Conservation (phyloP, 2,797 vertebrate genomes). For the Chelon labrosus region DNA sequence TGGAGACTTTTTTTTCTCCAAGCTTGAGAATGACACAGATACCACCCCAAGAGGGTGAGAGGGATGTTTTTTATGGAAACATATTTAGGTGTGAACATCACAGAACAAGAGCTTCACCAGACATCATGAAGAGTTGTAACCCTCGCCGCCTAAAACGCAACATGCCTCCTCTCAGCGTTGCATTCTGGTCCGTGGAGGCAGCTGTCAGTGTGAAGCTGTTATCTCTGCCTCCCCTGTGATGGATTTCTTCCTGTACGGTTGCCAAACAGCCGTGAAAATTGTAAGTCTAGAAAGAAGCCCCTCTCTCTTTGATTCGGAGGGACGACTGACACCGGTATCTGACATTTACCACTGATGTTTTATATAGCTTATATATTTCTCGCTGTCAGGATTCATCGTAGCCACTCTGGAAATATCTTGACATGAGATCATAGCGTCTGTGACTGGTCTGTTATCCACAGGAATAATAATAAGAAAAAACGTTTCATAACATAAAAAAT, state of each 20-base stretch:
- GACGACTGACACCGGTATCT: slow-evolving; percentile 48
- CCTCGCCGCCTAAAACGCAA: slow-evolving; percentile 22
- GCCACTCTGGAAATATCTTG: slow-evolving; percentile 55
- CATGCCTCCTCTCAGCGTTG: slow-evolving; percentile 43
- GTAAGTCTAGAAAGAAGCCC: slow-evolving; percentile 36
- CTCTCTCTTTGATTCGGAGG: slow-evolving; percentile 45
- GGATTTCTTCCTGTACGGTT: slow-evolving; percentile 40
- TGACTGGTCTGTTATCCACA: slow-evolving; percentile 43
- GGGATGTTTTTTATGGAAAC: neutral
- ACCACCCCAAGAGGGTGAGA: too few species aligned
- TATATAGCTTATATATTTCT: slow-evolving; percentile 56
- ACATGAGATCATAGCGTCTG: slow-evolving; percentile 48
- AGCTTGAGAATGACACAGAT: too few species aligned
- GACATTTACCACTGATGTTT: slow-evolving; percentile 64
- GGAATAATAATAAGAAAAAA: slow-evolving; percentile 30
- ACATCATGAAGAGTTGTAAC: slow-evolving; percentile 26
- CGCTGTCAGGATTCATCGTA: slow-evolving; percentile 53
- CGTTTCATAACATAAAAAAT: slow-evolving; percentile 9
- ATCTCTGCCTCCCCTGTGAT: slow-evolving; percentile 46
- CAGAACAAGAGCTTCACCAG: slow-evolving; percentile 9
- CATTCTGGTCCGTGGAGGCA: slow-evolving; percentile 62
- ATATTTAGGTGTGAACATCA: neutral
- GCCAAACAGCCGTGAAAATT: slow-evolving; percentile 48
- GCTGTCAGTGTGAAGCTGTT: slow-evolving; percentile 57
- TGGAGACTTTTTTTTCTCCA: too few species aligned